Base-by-base conservation (phyloP, 2,888 invertebrate species). In the Tyria jacobaeae region DNA sequence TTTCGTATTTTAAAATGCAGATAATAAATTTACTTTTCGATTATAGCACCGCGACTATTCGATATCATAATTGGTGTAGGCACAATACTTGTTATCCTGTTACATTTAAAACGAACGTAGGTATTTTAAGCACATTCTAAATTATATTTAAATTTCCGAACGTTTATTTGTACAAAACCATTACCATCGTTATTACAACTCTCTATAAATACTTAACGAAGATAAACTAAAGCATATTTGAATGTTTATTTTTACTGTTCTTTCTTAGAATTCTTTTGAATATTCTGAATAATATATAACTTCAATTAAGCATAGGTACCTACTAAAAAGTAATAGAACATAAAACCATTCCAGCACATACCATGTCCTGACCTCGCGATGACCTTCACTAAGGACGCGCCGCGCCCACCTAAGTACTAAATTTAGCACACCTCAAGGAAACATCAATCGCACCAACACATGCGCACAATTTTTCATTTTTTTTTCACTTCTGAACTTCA, bases 381-480 rank as follows among this genome's bases (percentile, higher is more conserved):
- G 87, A 87, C 86, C 86, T 86, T 75, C 62, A 51, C 56, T 67
- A 87, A 86, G 90, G 90, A 84, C 87, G 87, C 85, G 84, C 86
- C 89, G 83, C 87, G 75, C 87, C 87, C 87, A 90, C 90, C 91
- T 88, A 81, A 78, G 69, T 73, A 82, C 92, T 89, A 90, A 89
- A 92, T 91, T 90, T 89, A 91, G 90, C 87, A 82, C 91, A 92
- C 93, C 93, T 93, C 92, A 92, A 91, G 91, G 84, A 92, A 92
- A 93, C 92, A 92, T 93, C 93, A 93, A 93, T 93, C 88, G 87
- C 81, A 81, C 77, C 88, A 85, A 92, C 92, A 93, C 93, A 93
- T 93, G 93, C 93, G 92, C 93, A 93, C 90, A 84, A 81, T 83
- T 82, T 83, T 83, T 79, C 79, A 73, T 56, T 39, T 48, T 75